Evolutionary conservation across 2,888 invertebrate species (phyloP), one percentile per base, ranked within the genome.

Genomic region (Nomada hirtipes): DNA sequence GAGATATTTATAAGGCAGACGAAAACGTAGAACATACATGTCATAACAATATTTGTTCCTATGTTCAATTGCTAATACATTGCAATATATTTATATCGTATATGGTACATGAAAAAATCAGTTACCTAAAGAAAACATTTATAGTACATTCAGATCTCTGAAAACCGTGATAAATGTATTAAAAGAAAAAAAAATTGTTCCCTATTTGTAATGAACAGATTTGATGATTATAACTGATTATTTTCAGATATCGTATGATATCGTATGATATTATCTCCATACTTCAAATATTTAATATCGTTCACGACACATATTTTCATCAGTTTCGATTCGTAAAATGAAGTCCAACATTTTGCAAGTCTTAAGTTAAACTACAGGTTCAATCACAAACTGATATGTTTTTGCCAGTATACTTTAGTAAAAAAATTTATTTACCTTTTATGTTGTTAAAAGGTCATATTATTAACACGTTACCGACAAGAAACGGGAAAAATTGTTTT

Each of bases 301-400:
- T 63, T 53, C 76, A 61, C 53, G 36, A 69, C 36, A 53, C 50
- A 71, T 59, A 29, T 60, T 65, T 68, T 53, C 0, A 18, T 9
- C 53, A 61, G 20, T 57, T 57, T 68, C 26, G 18, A 1, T 79
- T 55, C n/a, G 55, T 52, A 60, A 79, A 79, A 70, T 69, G 50
- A 52, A 60, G n/a, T 60, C 23, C 26, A 23, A 23, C 50, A 36
- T 57, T 65, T 70, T 79, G 76, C 55, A 75, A 53, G 3, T 18
- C 50, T 4, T 50, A 50, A 36, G 53, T 82, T 82, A 42, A 23
- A 15, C 64, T 61, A 73, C 59, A 57, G 72, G 60, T 52, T 61
- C 57, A 59, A 29, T 36, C 7, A 61, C 53, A 50, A 87, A 78
- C 70, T 83, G 84, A 88, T 88, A 84, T 79, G 82, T 87, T 65